Evolutionary conservation across 2,797 vertebrate species (phyloP).

Genomic region (Poliocrania exsul): DNA sequence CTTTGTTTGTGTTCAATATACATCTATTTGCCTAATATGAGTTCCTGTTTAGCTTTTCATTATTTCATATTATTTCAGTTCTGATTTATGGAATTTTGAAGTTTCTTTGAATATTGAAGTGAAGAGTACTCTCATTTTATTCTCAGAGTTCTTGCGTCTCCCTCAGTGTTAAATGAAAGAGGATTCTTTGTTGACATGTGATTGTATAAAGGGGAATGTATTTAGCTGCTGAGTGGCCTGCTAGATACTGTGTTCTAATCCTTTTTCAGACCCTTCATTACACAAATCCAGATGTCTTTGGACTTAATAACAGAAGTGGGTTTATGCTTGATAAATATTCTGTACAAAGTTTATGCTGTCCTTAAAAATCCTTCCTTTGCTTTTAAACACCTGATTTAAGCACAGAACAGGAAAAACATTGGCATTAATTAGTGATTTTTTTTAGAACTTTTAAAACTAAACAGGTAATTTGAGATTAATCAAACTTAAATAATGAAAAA

Average conservation of each 20-base stretch:
- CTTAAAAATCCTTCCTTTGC: neutral
- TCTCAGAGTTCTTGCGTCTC: neutral
- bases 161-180: neutral
- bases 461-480: neutral
- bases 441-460: neutral
- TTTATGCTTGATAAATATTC: neutral
- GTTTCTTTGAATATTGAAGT: neutral
- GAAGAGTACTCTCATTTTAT: neutral
- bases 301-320: fast-evolving
- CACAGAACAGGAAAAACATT: neutral
- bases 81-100: neutral
- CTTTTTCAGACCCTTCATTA: neutral
- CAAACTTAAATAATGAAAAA: neutral
- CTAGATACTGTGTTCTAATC: neutral
- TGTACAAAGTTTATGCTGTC: neutral
- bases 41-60: neutral
- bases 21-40: neutral
- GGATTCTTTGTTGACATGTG: neutral
- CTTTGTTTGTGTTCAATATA: neutral
- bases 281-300: neutral
- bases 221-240: neutral
- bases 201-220: neutral
- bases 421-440: neutral
- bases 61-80: neutral
- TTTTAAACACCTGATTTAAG: neutral